phyloP scores from a whole-genome alignment of 2,888 invertebrate species.

The Polydrusus tereticollis region DNA sequence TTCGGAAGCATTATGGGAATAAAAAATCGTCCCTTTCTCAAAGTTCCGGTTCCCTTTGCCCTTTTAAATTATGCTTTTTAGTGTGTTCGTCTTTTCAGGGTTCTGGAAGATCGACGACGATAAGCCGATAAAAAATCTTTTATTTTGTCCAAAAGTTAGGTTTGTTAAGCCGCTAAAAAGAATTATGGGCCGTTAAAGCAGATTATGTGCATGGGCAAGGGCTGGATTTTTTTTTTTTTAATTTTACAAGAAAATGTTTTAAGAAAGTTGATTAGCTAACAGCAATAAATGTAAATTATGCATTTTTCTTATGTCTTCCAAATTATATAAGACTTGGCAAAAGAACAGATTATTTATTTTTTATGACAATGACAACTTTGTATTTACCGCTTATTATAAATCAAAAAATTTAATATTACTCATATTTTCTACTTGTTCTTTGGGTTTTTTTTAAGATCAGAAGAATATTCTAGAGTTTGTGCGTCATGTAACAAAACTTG shows the following conservation, averaged over 20 bases:
- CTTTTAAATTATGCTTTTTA: constrained; percentile 24
- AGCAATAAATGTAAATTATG: not conserved
- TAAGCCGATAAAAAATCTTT: constrained; percentile 34
- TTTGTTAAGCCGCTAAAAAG: constrained; percentile 28
- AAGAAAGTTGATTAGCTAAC: not conserved
- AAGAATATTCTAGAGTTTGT: no score
- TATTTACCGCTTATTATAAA: no score
- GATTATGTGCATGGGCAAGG: not conserved
- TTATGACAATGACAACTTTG: no score
- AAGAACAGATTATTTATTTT: no score
- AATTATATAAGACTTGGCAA: not conserved
- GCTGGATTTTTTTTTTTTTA: constrained; percentile 9
- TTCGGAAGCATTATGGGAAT: constrained; percentile 16
- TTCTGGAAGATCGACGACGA: constrained; percentile 10
- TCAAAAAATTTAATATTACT: no score
- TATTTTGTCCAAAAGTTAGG: constrained; percentile 24
- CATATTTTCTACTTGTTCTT: no score
- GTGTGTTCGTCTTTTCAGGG: constrained; percentile 21
- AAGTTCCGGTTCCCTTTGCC: constrained; percentile 13
- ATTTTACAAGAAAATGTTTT: not conserved
- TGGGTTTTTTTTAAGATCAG: no score
- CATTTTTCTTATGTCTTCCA: not conserved
- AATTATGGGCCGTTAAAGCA: not conserved
- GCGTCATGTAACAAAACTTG: no score
- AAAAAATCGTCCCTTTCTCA: constrained; percentile 16